These are phyloP conservation scores for Zeugodacus cucurbitae DNA, from an alignment of 1,140 invertebrate species.

Conservation along the genomic window DNA sequence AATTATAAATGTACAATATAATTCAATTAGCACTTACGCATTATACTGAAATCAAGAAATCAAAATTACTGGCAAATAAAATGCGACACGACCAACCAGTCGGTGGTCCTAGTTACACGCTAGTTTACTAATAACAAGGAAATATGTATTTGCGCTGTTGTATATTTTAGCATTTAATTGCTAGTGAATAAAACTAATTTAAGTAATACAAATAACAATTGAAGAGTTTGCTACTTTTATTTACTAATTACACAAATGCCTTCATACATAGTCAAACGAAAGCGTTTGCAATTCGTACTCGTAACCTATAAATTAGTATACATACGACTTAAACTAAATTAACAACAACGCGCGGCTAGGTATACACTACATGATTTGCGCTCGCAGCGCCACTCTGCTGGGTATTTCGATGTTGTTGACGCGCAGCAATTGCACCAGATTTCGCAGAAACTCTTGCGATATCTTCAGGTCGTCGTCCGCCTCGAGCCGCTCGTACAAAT, in stretches of 20 bases:
- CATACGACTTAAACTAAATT: neutral
- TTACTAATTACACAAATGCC: neutral
- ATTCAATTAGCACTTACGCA: neutral
- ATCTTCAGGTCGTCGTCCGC: constrained; percentile 61
- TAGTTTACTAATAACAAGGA: neutral
- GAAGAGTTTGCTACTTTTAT: neutral
- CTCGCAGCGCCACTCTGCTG: constrained; percentile 56
- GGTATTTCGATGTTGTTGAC: constrained; percentile 60
- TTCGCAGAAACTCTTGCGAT: constrained; percentile 60
- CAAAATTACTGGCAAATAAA: constrained; percentile 26
- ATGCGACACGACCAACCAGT: neutral
- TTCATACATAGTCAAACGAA: neutral
- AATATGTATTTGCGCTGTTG: constrained; percentile 15
- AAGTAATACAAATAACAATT: constrained; percentile 23
- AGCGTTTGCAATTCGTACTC: neutral
- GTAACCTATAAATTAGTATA: neutral
- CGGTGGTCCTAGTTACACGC: neutral
- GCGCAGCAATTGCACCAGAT: constrained; percentile 56
- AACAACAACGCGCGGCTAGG: neutral
- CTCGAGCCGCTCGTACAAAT: constrained; percentile 63
- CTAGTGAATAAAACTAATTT: constrained; percentile 18
- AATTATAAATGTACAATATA: no score
- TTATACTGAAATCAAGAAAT: constrained; percentile 16
- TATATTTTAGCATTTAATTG: constrained; percentile 28
- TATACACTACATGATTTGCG: constrained; percentile 51